Evolutionary conservation across 2,113 vertebrate genomes (phyloP), one percentile per base, ranked within the genome.

Genomic region (Phalacrocorax pelagicus): DNA sequence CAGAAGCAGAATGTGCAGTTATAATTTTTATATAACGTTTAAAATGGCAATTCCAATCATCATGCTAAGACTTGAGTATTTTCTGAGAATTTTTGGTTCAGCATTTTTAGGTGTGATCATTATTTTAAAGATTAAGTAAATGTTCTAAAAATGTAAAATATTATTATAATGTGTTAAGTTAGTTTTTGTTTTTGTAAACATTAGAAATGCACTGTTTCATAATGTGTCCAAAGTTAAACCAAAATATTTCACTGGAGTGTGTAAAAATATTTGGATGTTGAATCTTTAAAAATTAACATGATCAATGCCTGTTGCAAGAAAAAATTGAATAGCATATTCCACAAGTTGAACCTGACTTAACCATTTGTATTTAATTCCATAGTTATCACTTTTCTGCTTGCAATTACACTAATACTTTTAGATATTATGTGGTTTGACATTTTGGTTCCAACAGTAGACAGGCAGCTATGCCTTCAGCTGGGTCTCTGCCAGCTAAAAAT

Each of bases 351-450:
- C 9, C 11, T 52, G 57, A 75, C 20, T 27, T 67, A 67, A 81
- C 21, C 23, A 67, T 83, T 77, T 86, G 40, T 65, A 63, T 92
- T 94, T 93, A 75, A n/a, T 67, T 77, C 71, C 52, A 52, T 29
- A 81, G 22, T 74, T 94, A 71, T 29, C 63, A 81, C 23, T 86
- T 90, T 86, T 71, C 63, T 71, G 44, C 1, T 4, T 84, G 75
- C n/a, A 86, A 86, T 80, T 83, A 34, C 17, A 59, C 51, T 83
- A 81, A 59, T 81, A 73, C 92, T 95, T 93, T 94, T 93, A 92
- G 61, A 40, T 86, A 34, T 58, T 67, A 4, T 51, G n/a, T 46
- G 34, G 6, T 86, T 23, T 92, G 80, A 81, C 80, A n/a, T 88
- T 94, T 95, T 90, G 72, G 23, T 94, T 92, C 67, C 52, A 83